Base-by-base conservation (phyloP, 2,797 vertebrate genomes). In the Cercopithecus petaurista region DNA sequence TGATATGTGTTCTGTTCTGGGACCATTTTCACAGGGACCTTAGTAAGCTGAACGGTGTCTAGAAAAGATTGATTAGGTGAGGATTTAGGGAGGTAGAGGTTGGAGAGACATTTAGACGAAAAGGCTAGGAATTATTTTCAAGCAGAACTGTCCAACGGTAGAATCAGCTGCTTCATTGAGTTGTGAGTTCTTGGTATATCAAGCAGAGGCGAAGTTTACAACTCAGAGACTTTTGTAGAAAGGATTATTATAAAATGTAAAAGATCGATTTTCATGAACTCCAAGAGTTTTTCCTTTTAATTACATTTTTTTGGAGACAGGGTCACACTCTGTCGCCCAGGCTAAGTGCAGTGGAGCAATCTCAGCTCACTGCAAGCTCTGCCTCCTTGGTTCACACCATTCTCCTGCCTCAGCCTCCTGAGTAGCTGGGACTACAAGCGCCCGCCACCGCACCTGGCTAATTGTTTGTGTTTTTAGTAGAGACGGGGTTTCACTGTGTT, bases 361-460 rank as follows among this genome's bases (percentile, higher is more conserved):
- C 57, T 12, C 24, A 3, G 9, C 57, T 52, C 57, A 59, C 57
- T 26, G 57, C 57, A 59, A 26, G 8, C 24, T 28, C 57, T 1
- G 0, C 57, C 57, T 59, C 22, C 57, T 1, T 0, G 4, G 24
- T 26, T 59, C 57, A 24, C 8, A 0, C 57, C 22, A 59, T 59
- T 26, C 57, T 59, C 26, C 57, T 26, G 24, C 57, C 24, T 59
- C 57, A 59, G 57, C 57, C 57, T 59, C 26, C 57, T 3, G 2
- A 59, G 57, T 59, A 59, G 9, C 57, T 59, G 57, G 57, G 26
- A 59, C 26, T 59, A 59, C 24, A 59, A 3, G 9, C 9, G 0
- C 26, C 22, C 1, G 57, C 57, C 26, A 28, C 57, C 24, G 1
- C 0, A 3, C 57, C 57, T 4, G 9, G 57, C 57, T 59, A 26